Base-by-base conservation (phyloP, 2,797 vertebrate species). In the Poeciliopsis gracilis region DNA sequence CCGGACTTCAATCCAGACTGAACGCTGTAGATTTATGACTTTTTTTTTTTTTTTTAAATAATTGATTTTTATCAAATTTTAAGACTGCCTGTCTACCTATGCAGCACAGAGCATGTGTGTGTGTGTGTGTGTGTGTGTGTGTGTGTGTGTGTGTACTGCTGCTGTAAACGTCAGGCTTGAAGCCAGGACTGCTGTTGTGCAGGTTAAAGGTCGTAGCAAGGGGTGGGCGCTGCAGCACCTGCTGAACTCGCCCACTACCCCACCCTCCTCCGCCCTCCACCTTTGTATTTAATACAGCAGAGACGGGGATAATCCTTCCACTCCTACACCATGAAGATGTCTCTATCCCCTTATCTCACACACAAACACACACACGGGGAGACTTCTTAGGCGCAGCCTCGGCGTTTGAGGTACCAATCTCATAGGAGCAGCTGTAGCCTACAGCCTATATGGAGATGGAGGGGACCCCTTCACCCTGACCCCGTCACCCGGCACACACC, bases 341-440 rank as follows among this genome's bases (percentile, higher is more conserved):
- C 89, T 91, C 91, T 84, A 90, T 93, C 91, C 90, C 90, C 90
- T 94, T 94, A 94, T 94, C 93, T 87, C 87, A 83, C 88, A 87
- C 89, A 90, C 87, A 88, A 88, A 85, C 82, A 81, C 78, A 85
- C 61, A 77, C n/a, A 51, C 80, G 55, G 84, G 67, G 86, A 59
- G 46, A 93, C 93, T 92, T 94, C 93, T 94, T 71, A 95, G 86
- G 89, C 88, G 41, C 76, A 78, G 89, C 41, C 82, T 80, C n/a
- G 83, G 91, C 77, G 91, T 94, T 94, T 95, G 93, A 94, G 93
- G 92, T 91, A 84, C 85, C 94, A 94, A 94, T 94, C 93, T 94
- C 93, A 83, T 82, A 92, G 91, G 92, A 94, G 90, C 93, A 95
- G 94, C 92, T 94, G 93, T 95, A 95, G 93, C 94, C 94, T 94